Base-by-base conservation (phyloP, 2,888 invertebrate genomes). In the Lochmaea crataegi region DNA sequence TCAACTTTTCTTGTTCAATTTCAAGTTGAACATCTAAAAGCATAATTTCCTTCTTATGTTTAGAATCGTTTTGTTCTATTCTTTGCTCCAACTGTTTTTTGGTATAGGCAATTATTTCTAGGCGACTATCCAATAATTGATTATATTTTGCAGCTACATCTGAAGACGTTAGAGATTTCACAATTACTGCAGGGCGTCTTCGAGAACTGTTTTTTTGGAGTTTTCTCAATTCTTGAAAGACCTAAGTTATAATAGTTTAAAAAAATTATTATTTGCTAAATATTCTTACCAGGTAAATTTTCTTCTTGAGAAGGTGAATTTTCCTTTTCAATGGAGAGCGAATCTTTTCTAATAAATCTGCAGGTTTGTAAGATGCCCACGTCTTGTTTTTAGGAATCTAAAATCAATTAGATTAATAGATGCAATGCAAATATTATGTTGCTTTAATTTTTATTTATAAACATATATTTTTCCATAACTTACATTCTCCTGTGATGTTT, bases 231-330 rank as follows among this genome's bases (percentile, higher is more conserved):
- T 41, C 14, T 63, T 63, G 42, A 63, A 63, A 42, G 63, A 63
- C 63, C 63, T 41, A 63, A 41, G 18, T 42, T 10, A 42, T 41
- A n/a, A 63, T 4, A 42, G 10, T 41, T 63, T 42, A 14, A 5
- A 41, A 41, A 63, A n/a, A n/a, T n/a, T n/a, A n/a, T 18, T 41
- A 41, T 63, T 63, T 63, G 63, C 7, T 42, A n/a, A n/a, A 38
- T 63, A 12, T 63, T 63, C 41, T 63, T 63, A 63, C 63, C 63
- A 63, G 38, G 63, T 16, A 63, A 42, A 63, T n/a, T n/a, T 63
- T 63, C 63, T n/a, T 63, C 11, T 41, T 63, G 63, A 60, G 63
- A 63, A 41, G 9, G n/a, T 63, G 63, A 63, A 63, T 63, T 63
- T 63, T 63, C 41, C 42, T 63, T 63, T 63, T 63, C 42, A 63